These are phyloP conservation scores for Sebastes elongatus DNA, from an alignment of 2,797 vertebrate genomes.

Conservation along the genomic window DNA sequence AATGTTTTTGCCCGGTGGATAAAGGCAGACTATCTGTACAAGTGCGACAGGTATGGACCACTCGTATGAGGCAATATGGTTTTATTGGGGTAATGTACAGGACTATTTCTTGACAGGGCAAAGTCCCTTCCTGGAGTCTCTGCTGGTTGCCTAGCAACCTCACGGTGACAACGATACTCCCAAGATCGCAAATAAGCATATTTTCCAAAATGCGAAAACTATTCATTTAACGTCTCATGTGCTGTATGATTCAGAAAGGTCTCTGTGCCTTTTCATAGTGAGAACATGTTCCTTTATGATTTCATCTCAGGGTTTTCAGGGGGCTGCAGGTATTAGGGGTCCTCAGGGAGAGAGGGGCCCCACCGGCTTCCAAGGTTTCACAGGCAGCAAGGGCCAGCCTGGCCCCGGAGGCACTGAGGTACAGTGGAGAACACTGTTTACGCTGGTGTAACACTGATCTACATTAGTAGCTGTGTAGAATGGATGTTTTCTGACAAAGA, in stretches of 20 bases:
- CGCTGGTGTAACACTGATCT: not conserved
- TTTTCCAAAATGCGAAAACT: not conserved
- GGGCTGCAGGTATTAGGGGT: slow-evolving; percentile 80
- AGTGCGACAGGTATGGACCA: rapidly evolving
- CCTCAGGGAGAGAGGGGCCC: slow-evolving; percentile 84
- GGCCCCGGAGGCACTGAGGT: slow-evolving; percentile 83
- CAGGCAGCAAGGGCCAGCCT: slow-evolving; percentile 77
- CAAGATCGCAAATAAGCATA: too few species aligned
- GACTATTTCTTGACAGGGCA: not conserved
- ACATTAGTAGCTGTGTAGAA: not conserved
- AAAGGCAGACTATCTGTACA: too few species aligned
- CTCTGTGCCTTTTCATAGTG: not conserved
- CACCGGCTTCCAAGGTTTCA: slow-evolving; percentile 83
- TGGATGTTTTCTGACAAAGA: not conserved
- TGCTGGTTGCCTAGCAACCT: not conserved
- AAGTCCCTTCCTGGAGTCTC: not conserved
- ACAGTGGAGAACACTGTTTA: slow-evolving; percentile 43
- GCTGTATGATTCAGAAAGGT: not conserved
- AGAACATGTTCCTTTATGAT: not conserved
- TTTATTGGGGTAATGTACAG: too few species aligned
- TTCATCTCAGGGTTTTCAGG: slow-evolving; percentile 78
- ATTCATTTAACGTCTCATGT: not conserved
- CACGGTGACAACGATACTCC: too few species aligned
- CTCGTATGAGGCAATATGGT: too few species aligned
- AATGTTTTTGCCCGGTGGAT: too few species aligned